phyloP scores from a whole-genome alignment of 2,888 invertebrate species.

The Sphinx pinastri region DNA sequence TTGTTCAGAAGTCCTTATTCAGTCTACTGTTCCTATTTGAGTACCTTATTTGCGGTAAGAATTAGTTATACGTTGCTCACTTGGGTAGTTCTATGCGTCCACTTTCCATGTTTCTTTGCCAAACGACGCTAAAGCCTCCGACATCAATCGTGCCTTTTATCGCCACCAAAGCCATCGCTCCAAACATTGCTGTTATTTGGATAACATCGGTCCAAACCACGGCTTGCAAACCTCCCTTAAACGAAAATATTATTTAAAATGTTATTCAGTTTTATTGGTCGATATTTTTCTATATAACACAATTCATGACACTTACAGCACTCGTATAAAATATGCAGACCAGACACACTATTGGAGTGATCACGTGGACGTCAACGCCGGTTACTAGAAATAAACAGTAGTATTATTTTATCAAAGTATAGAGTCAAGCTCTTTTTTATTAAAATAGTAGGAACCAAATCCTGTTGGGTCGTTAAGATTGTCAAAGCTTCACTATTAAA shows the following conservation, averaged over 20 bases:
- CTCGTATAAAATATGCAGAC: constrained; percentile 95
- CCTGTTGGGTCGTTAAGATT: no score
- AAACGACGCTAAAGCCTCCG: constrained; percentile 87
- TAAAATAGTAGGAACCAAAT: no score
- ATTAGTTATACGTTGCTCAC: constrained; percentile 64
- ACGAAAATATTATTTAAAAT: neutral
- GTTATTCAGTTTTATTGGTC: neutral
- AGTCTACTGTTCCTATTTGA: no score
- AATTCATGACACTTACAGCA: constrained; percentile 83
- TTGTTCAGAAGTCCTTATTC: no score
- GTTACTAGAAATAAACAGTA: constrained; percentile 86
- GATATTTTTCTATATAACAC: neutral
- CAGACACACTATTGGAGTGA: constrained; percentile 91
- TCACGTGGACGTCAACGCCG: constrained; percentile 91
- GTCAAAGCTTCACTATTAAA: no score
- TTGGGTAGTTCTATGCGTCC: constrained; percentile 88
- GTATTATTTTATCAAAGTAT: neutral
- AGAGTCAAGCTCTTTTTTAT: no score
- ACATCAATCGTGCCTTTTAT: constrained; percentile 89
- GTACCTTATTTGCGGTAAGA: no score
- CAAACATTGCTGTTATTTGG: constrained; percentile 90
- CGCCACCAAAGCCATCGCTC: constrained; percentile 88
- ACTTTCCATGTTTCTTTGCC: constrained; percentile 87
- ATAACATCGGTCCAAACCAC: constrained; percentile 93
- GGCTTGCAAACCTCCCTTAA: constrained; percentile 90